phyloP scores from a whole-genome alignment of 2,113 vertebrate species.

The Petrocephalus zakoni region DNA sequence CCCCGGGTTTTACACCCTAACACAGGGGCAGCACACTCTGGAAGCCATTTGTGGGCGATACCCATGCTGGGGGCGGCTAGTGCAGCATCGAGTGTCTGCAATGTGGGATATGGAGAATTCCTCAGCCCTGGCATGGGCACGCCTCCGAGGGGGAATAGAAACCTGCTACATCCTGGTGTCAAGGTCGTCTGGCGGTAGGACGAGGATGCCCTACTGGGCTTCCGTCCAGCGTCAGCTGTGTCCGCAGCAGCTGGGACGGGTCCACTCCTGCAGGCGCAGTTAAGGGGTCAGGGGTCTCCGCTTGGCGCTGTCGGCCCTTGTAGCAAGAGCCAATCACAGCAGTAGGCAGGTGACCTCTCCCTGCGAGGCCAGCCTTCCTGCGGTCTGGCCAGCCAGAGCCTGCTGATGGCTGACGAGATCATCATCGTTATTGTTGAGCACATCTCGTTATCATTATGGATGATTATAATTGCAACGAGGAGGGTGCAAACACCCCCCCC shows the following conservation, averaged over 20 bases:
- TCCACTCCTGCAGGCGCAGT: conserved; percentile 55
- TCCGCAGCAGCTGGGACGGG: conserved; percentile 46
- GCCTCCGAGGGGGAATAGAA: background rate
- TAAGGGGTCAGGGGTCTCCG: conserved; percentile 51
- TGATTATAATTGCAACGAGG: conserved; percentile 50
- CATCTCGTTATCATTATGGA: conserved; percentile 44
- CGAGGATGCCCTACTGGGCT: conserved; percentile 39
- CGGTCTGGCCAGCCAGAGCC: conserved; percentile 16
- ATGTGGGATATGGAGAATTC: background rate
- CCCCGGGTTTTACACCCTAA: background rate
- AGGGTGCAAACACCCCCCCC: conserved; percentile 28
- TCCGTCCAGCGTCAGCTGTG: conserved; percentile 53
- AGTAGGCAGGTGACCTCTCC: background rate
- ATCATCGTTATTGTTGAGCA: conserved; percentile 46
- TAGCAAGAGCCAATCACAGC: conserved; percentile 31
- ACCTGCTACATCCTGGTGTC: background rate
- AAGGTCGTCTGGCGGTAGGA: conserved; percentile 27
- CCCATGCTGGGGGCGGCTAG: no score
- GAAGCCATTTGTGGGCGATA: background rate
- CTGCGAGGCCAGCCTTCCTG: background rate
- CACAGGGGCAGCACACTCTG: background rate
- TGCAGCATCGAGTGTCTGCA: background rate
- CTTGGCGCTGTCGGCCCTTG: conserved; percentile 30
- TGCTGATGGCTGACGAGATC: conserved; percentile 10
- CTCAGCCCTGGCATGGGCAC: background rate